Conservation (phyloP, 2,113 vertebrate species). For the Glaucomys volans region DNA sequence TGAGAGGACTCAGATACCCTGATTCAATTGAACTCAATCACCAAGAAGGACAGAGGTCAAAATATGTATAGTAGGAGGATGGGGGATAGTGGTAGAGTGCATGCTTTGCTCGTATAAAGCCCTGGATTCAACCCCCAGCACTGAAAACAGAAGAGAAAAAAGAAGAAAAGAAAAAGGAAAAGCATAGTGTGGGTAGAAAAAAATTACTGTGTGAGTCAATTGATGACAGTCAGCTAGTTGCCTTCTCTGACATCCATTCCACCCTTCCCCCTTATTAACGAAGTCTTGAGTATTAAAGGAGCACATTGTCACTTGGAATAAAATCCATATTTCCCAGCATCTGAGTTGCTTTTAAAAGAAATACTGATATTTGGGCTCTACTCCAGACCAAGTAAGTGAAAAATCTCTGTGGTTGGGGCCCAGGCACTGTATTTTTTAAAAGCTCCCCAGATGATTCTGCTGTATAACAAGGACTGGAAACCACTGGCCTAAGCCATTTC, state of each 20-base stretch:
- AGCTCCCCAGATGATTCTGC: neutral
- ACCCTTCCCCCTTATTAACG: neutral
- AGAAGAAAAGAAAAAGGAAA: neutral
- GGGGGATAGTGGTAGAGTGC: neutral
- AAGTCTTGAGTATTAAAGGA: slow-evolving; percentile 27
- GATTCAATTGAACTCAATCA: neutral
- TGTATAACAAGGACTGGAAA: neutral
- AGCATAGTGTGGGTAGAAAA: neutral
- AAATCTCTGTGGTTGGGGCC: neutral
- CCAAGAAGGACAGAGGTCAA: neutral
- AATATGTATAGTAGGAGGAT: neutral
- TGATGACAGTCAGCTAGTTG: neutral
- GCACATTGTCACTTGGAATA: neutral
- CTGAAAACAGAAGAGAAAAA: neutral
- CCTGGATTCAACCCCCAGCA: neutral
- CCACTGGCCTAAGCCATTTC: neutral
- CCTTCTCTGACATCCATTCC: neutral
- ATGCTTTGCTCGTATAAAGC: neutral
- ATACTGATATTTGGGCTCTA: neutral
- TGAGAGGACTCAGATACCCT: neutral
- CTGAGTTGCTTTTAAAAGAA: neutral
- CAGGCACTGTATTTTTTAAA: neutral
- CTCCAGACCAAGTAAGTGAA: neutral
- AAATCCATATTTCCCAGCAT: neutral
- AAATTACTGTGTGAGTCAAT: neutral